Percentiles rank a stretch among this genome's conserved stretches.
phyloP scores from a whole-genome alignment of 2,113 vertebrate species.

The Oryzias celebensis region DNA sequence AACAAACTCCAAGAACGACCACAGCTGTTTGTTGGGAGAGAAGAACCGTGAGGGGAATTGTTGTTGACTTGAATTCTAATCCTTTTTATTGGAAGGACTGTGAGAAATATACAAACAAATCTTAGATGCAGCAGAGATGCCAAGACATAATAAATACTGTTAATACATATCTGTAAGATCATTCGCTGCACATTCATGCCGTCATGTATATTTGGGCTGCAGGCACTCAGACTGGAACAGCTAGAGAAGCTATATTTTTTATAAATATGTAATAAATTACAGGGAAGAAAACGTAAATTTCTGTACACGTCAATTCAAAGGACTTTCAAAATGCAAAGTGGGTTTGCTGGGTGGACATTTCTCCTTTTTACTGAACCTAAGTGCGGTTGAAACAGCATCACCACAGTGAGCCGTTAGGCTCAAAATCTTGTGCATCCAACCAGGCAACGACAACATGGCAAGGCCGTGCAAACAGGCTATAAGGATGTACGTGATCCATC shows the following conservation, averaged over 20 bases:
- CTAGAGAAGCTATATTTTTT: constrained; percentile 8
- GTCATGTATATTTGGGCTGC: constrained; percentile 41
- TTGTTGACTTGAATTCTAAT: constrained; percentile 3
- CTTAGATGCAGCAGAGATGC: constrained; percentile 35
- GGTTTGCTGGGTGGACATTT: too few relatives aligned
- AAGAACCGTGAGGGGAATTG: neutral
- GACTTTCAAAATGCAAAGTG: neutral
- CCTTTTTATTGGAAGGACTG: constrained; percentile 57
- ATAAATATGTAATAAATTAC: neutral
- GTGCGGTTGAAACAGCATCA: constrained; percentile 9
- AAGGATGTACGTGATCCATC: neutral
- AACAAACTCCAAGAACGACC: too few relatives aligned
- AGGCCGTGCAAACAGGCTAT: constrained; percentile 56
- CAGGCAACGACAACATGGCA: constrained; percentile 43
- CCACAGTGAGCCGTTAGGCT: constrained; percentile 11
- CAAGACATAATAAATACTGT: constrained; percentile 46
- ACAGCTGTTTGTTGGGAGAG: too few relatives aligned
- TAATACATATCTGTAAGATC: constrained; percentile 13
- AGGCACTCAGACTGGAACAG: constrained; percentile 31
- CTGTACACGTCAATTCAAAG: constrained; percentile 4
- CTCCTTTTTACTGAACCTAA: neutral
- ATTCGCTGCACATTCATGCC: constrained; percentile 58
- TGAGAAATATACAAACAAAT: constrained; percentile 62
- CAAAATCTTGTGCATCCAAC: constrained; percentile 9
- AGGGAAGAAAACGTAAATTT: too few relatives aligned